Evolutionary conservation across 2,888 invertebrate species (phyloP), one percentile per base, ranked within the genome.

Genomic region (Carterocephalus palaemon): DNA sequence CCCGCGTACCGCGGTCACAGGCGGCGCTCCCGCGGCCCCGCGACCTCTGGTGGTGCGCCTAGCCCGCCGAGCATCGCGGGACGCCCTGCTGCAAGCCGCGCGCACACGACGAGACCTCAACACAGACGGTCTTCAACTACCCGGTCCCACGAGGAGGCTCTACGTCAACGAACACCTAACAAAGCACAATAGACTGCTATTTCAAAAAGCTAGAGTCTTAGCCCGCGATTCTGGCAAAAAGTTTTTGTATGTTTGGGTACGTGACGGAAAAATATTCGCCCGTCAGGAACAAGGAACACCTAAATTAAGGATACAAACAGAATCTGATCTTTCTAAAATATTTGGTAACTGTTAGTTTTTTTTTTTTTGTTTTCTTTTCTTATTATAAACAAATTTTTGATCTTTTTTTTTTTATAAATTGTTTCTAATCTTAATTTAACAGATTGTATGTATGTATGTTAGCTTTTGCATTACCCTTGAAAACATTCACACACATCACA

Each of bases 251-350:
- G 22, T 34, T 2, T 34, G 33, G 33, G 22, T 10, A n/a, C 13
- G 22, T n/a, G n/a, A n/a, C n/a, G n/a, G n/a, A n/a, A n/a, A n/a
- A n/a, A n/a, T n/a, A n/a, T n/a, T n/a, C n/a, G 9, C 16, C 5
- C 7, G 33, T 6, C 33, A 34, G 9, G 36, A 12, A 6, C 15
- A 36, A 15, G 36, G 36, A 15, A 36, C 22, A 16, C 22, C 36
- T 7, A 8, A 10, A 2, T 3, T 15, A 3, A 13, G 36, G 2
- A 1, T 36, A 12, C 36, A 8, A 3, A 36, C 8, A 1, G 36
- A 36, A 9, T 13, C 15, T 5, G 36, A 36, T 7, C 16, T 36
- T 2, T 15, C 8, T 5, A 36, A 15, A 10, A 5, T 34, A 1
- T 34, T 34, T 15, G 23, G 23, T 4, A 34, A 22, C 2, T 34